Base-by-base conservation (phyloP, 1,140 invertebrate species). In the Orchestia grillus region DNA sequence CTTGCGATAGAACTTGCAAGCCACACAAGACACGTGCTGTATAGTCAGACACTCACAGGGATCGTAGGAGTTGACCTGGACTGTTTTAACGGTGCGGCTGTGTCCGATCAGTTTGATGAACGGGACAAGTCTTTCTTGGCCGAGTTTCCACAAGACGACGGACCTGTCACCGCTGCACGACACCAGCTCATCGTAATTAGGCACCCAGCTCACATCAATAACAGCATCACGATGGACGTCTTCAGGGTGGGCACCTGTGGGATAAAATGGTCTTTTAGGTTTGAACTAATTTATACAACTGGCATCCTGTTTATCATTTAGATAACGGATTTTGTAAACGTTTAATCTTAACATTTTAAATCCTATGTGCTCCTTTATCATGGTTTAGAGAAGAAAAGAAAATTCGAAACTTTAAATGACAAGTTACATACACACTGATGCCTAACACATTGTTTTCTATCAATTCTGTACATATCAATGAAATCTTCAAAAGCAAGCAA, bases 151-250 rank as follows among this genome's bases (percentile, higher is more conserved):
- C 0, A 99, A 97, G 91, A 98, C 97, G 0, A 98, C 98, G 0
- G 98, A 98, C 97, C 99, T 98, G 97, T 99, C 99, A 11, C 98
- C 99, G 95, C 98, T 98, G 0, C 98, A 98, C 91, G 98, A 99
- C 8, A 99, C 98, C 62, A 99, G 98, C 97, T 98, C 98, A 97
- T 98, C 98, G 96, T 98, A 98, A 0, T 98, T 97, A 11, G 98
- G 98, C 97, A 98, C 98, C 99, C 99, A 99, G 16, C 98, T 98
- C 90, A 99, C 97, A 97, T 99, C 99, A 97, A 99, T 99, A 41
- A 99, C 98, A 40, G 99, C 98, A 98, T 99, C 99, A 96, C 98
- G 98, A 97, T 99, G 99, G 45, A 96, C 92, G 40, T 40, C 44
- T 11, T 94, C 40, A 28, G n/a, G 16, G 41, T 44, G 47, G 47